Conservation (phyloP, 2,113 vertebrate species). For the Rhipidura dahli region DNA sequence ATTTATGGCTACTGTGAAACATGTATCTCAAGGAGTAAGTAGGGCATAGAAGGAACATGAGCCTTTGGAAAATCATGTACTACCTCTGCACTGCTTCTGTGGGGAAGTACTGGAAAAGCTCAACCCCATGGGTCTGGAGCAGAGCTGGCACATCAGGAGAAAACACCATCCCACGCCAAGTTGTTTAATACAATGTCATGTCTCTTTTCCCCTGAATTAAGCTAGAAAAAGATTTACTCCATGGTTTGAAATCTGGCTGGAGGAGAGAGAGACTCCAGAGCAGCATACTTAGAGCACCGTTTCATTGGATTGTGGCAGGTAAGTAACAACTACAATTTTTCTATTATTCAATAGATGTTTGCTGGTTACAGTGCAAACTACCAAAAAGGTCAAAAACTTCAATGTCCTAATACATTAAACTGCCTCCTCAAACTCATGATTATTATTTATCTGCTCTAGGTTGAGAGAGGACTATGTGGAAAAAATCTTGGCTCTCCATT, state of each 20-base stretch:
- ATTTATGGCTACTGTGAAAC: neutral
- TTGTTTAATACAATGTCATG: rapidly evolving
- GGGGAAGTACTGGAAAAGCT: neutral
- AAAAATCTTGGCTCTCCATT: neutral
- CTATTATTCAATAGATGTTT: neutral
- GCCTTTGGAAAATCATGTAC: neutral
- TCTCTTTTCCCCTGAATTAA: neutral
- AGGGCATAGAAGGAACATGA: neutral
- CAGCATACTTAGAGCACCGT: rapidly evolving
- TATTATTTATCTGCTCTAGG: neutral
- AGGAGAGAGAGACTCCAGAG: neutral
- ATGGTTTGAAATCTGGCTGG: neutral
- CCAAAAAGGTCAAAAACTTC: neutral
- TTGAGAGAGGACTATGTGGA: neutral
- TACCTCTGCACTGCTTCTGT: neutral
- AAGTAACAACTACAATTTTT: neutral
- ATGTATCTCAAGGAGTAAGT: neutral
- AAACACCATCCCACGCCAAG: rapidly evolving
- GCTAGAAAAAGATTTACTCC: neutral
- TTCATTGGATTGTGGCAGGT: neutral
- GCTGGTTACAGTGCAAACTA: neutral
- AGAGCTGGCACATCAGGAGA: neutral
- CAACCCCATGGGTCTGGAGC: rapidly evolving
- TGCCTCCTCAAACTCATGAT: neutral
- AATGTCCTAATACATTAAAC: neutral